Percentiles rank a stretch among this genome's conserved stretches.
phyloP scores from a whole-genome alignment of 2,797 vertebrate genomes.

The Sebastes taczanowskii region DNA sequence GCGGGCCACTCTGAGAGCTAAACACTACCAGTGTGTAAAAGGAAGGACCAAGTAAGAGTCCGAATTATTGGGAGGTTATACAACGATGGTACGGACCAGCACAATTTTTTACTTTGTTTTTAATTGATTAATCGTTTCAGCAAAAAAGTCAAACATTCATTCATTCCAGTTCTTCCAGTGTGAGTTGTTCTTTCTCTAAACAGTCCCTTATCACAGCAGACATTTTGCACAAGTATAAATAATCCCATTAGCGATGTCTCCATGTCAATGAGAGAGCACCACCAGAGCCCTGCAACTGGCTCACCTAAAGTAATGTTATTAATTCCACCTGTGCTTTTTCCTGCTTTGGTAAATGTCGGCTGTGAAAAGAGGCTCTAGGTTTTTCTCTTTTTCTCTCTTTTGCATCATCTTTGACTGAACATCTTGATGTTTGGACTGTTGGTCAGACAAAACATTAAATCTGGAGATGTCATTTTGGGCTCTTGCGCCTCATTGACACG shows the following conservation, averaged over 20 bases:
- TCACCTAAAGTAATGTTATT: neutral
- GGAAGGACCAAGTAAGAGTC: neutral
- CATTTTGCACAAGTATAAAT: neutral
- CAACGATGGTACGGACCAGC: neutral
- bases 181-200: neutral
- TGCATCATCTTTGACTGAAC: neutral
- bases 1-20: constrained; percentile 20
- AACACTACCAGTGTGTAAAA: constrained; percentile 11
- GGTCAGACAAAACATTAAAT: too few relatives aligned
- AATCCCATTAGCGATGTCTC: neutral
- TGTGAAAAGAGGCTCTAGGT: neutral
- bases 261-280: neutral
- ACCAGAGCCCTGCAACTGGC: neutral
- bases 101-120: neutral
- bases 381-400: neutral
- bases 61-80: neutral
- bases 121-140: neutral
- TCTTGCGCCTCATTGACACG: too few relatives aligned
- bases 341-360: neutral
- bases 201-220: neutral
- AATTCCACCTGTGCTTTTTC: neutral
- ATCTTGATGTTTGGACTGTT: neutral
- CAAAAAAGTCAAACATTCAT: neutral
- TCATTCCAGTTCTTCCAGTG: neutral
- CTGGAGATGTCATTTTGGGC: too few relatives aligned